Conservation (phyloP, 92 coral and sea anemone species). For the Galaxea fascicularis region DNA sequence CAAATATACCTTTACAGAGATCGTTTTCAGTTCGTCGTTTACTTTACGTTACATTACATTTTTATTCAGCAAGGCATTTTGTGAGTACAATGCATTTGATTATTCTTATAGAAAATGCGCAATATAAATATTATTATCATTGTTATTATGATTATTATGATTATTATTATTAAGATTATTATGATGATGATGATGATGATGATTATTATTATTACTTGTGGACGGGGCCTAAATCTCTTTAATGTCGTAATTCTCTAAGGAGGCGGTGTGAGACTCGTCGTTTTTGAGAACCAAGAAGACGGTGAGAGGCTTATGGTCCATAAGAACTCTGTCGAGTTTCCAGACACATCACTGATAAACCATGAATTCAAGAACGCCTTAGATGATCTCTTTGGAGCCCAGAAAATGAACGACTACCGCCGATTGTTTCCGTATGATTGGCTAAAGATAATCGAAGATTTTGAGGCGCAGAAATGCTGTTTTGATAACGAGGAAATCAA, state of each 20-base stretch:
- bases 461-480: conserved; percentile 9
- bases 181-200: too few species aligned
- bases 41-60: too few species aligned
- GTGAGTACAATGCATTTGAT: too few species aligned
- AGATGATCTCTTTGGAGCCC: not conserved
- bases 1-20: too few species aligned
- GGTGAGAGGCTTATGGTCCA: not conserved
- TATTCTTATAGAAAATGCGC: too few species aligned
- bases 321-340: not conserved
- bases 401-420: conserved; percentile 7
- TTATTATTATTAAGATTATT: too few species aligned
- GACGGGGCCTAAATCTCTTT: too few species aligned
- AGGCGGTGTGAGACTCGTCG: not conserved
- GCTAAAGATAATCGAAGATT: conserved; percentile 1
- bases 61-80: too few species aligned
- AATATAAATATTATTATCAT: too few species aligned
- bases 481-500: conserved; percentile 3
- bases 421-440: conserved; percentile 3
- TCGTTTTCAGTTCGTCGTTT: too few species aligned
- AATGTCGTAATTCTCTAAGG: not conserved
- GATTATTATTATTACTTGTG: too few species aligned
- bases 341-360: not conserved
- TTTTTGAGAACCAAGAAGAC: not conserved
- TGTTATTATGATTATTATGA: too few species aligned
- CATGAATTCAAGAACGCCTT: not conserved